These are phyloP conservation scores for Tenthredo livida DNA, from an alignment of 2,888 invertebrate genomes.

Conservation along the genomic window DNA sequence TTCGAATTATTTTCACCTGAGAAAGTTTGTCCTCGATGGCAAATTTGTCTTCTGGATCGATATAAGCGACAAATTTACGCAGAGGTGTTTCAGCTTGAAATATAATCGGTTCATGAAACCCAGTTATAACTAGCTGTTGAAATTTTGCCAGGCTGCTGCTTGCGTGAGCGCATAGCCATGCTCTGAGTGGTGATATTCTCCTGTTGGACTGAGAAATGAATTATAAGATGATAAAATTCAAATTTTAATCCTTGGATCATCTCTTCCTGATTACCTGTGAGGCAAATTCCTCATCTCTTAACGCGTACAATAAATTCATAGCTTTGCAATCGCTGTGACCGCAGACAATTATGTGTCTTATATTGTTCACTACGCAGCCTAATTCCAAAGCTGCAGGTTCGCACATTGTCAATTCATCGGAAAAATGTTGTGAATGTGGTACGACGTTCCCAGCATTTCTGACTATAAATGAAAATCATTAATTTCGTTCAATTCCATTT, in stretches of 20 bases:
- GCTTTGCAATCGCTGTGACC: slow-evolving; percentile 99
- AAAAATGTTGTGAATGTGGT: slow-evolving; percentile 93
- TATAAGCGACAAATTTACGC: slow-evolving; percentile 94
- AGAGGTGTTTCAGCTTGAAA: slow-evolving; percentile 94
- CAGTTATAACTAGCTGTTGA: slow-evolving; percentile 83
- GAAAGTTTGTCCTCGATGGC: slow-evolving; percentile 95
- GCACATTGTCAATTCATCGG: slow-evolving; percentile 92
- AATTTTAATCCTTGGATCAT: neutral
- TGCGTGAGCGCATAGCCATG: slow-evolving; percentile 95
- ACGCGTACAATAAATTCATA: slow-evolving; percentile 93
- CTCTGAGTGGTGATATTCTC: slow-evolving; percentile 91
- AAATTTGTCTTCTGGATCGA: slow-evolving; percentile 95
- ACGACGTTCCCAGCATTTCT: slow-evolving; percentile 98
- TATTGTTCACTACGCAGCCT: slow-evolving; percentile 94
- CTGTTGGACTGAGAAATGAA: slow-evolving; percentile 83
- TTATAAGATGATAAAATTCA: neutral
- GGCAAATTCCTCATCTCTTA: slow-evolving; percentile 89
- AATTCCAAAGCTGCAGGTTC: slow-evolving; percentile 98
- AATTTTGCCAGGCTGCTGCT: slow-evolving; percentile 91
- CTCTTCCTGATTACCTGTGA: slow-evolving; percentile 80
- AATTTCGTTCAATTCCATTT: neutral
- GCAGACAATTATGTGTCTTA: slow-evolving; percentile 95
- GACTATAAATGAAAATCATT: slow-evolving; percentile 82
- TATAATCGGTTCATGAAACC: slow-evolving; percentile 86
- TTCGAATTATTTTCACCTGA: slow-evolving; percentile 82